Evolutionary conservation across 2,888 invertebrate genomes (phyloP), one percentile per base, ranked within the genome.

Genomic region (Andrena praecox): DNA sequence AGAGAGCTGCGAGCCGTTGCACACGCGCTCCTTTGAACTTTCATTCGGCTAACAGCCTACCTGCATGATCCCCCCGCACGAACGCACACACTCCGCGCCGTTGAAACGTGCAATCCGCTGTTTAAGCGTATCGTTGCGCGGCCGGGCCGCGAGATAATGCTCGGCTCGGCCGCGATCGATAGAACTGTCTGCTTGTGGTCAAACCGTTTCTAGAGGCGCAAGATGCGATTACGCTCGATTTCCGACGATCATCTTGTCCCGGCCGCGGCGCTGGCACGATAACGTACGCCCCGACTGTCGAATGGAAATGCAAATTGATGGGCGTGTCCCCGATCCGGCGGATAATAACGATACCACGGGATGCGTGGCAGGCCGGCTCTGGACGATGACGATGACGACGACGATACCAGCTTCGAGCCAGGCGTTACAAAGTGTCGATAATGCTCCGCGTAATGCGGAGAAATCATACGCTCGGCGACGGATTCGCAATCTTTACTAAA

Each of bases 221-320:
- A 88, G 85, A 87, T 84, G 74, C 77, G 87, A 87, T 87, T 84
- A 77, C 73, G 74, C 74, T 72, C 77, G 77, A 87, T 87, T 78
- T 62, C 72, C 76, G 78, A 74, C 56, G 75, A 87, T 83, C 84
- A 80, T 71, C 68, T 66, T 10, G 66, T 79, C 80, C n/a, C 48
- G 48, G 48, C 67, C 35, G 33, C 78, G 62, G 67, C 35, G 33
- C 78, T 52, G 67, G 6, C 31, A 27, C 35, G 87, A 83, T 85
- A 85, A 63, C 83, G 85, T 75, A 56, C 67, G 24, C 24, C 24
- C 78, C 72, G 64, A 66, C 67, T 66, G 75, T 71, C 83, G 78
- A 84, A 81, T 83, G 85, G 87, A 85, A 76, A 86, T 77, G 85
- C 82, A 86, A 86, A 86, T 86, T 68, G 86, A 82, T 87, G 87